These are phyloP conservation scores for Drosophila demipolita DNA, from an alignment of 2,888 invertebrate genomes.

Conservation along the genomic window DNA sequence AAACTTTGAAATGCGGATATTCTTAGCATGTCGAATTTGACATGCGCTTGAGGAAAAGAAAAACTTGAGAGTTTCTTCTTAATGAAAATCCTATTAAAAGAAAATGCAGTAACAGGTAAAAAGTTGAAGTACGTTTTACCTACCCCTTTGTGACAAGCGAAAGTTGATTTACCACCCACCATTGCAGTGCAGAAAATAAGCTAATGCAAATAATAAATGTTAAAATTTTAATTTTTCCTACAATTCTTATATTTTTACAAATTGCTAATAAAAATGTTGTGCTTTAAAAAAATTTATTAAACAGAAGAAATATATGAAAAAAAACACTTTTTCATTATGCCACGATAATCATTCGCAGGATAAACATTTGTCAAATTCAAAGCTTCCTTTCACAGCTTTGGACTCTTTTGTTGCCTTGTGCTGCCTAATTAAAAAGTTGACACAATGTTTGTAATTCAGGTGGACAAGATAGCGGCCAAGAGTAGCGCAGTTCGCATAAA, in stretches of 20 bases:
- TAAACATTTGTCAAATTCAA: slow-evolving; percentile 31
- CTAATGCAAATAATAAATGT: background rate
- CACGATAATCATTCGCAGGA: slow-evolving; percentile 42
- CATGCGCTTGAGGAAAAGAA: slow-evolving; percentile 19
- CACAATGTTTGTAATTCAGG: slow-evolving; percentile 28
- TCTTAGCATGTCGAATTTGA: slow-evolving; percentile 39
- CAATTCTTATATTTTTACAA: background rate
- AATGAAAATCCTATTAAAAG: slow-evolving; percentile 13
- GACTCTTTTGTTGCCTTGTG: slow-evolving; percentile 46
- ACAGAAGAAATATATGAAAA: background rate
- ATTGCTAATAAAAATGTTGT: slow-evolving; percentile 6
- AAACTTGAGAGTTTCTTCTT: slow-evolving; percentile 2
- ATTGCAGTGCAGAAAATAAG: background rate
- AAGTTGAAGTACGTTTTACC: background rate
- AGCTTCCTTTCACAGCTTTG: slow-evolving; percentile 14
- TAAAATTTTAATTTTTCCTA: background rate
- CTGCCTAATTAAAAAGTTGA: slow-evolving; percentile 59
- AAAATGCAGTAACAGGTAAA: slow-evolving; percentile 3
- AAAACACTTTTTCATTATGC: background rate
- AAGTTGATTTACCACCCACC: background rate
- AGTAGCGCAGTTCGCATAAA: slow-evolving; percentile 47
- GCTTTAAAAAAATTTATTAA: background rate
- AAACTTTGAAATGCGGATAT: slow-evolving; percentile 32
- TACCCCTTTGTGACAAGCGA: background rate
- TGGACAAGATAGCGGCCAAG: slow-evolving; percentile 14